phyloP scores from a whole-genome alignment of 2,113 vertebrate genomes.

The Aplodontia rufa region DNA sequence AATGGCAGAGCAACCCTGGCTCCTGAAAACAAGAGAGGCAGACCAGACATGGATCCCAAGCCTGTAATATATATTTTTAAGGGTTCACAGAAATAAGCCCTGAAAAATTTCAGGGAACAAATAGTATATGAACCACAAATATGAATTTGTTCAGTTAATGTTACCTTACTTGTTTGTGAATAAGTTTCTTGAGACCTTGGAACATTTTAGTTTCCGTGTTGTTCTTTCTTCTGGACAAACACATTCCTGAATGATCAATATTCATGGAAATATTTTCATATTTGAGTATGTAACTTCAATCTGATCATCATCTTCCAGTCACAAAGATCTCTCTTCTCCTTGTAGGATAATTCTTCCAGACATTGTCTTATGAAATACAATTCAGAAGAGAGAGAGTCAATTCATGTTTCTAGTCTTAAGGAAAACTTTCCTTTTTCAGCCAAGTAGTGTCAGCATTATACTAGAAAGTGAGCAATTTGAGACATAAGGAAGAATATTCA shows the following conservation, averaged over 20 bases:
- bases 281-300: background rate
- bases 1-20: too few relatives aligned
- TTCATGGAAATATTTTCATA: background rate
- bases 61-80: background rate
- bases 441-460: background rate
- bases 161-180: background rate
- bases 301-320: background rate
- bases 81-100: background rate
- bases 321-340: background rate
- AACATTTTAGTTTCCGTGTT: background rate
- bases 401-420: background rate
- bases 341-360: background rate
- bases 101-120: background rate
- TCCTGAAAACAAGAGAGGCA: too few relatives aligned
- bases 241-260: background rate
- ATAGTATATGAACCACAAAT: background rate
- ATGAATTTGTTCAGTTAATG: background rate
- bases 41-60: too few relatives aligned
- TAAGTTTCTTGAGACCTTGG: background rate
- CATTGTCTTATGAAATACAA: background rate
- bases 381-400: background rate
- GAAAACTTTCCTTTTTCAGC: background rate
- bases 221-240: background rate
- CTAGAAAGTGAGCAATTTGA: background rate
- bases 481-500: background rate